These are phyloP conservation scores for Toxotes lorentzi DNA, from an alignment of 2,797 vertebrate genomes.

Conservation along the genomic window DNA sequence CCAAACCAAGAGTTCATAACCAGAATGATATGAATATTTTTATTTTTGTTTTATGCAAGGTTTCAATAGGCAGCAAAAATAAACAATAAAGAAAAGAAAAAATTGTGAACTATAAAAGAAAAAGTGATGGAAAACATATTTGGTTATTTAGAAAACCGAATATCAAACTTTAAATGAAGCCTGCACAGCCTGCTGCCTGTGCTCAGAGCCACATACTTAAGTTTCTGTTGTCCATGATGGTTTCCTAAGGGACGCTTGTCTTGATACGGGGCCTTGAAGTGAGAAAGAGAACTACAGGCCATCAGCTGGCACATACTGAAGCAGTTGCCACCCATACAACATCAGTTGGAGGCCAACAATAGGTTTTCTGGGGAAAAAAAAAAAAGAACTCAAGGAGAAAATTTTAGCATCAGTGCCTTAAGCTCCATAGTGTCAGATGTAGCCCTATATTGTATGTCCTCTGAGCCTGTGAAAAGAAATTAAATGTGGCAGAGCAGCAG, in stretches of 20 bases:
- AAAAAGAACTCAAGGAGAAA: slow-evolving; percentile 21
- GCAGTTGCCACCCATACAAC: slow-evolving; percentile 50
- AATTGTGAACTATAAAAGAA: not conserved
- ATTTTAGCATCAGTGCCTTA: slow-evolving; percentile 21
- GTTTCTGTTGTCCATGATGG: slow-evolving; percentile 29
- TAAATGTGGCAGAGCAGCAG: slow-evolving; percentile 7
- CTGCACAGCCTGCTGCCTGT: slow-evolving; percentile 4
- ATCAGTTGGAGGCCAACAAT: slow-evolving; percentile 52
- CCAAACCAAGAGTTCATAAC: slow-evolving; percentile 13
- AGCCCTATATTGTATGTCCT: slow-evolving; percentile 6
- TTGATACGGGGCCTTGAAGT: slow-evolving; percentile 55
- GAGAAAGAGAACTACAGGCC: slow-evolving; percentile 52
- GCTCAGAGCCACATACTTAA: slow-evolving; percentile 26
- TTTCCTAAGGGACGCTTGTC: slow-evolving; percentile 35
- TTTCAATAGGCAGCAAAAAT: slow-evolving; percentile 29
- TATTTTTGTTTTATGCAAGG: not conserved
- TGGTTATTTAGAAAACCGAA: slow-evolving; percentile 17
- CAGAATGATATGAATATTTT: not conserved
- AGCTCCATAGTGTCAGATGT: slow-evolving; percentile 19
- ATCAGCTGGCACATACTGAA: slow-evolving; percentile 29
- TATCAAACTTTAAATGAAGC: slow-evolving; percentile 24
- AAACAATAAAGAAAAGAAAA: not conserved
- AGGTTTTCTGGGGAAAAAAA: slow-evolving; percentile 16
- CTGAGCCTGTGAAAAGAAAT: slow-evolving; percentile 10
- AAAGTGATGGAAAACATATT: not conserved